Evolutionary conservation across 2,797 vertebrate genomes (phyloP), one percentile per base, ranked within the genome.

Genomic region (Sebastes dallii): DNA sequence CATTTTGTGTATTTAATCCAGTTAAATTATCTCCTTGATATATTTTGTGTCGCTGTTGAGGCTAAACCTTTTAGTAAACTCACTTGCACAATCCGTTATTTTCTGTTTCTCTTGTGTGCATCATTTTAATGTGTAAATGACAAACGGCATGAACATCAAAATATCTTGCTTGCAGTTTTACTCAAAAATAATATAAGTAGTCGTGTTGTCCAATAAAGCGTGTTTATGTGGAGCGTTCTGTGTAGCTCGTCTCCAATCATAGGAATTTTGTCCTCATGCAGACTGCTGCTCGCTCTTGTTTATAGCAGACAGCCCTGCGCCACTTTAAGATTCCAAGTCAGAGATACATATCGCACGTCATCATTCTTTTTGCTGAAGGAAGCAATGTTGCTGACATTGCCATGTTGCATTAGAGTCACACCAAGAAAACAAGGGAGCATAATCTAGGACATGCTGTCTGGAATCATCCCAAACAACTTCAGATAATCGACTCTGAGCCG

Each of bases 331-430:
- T 89, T 82, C 86, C 78, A 87, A 86, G 88, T 85, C 90, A 77
- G 88, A 89, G 92, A 94, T 95, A 88, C 87, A 91, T 93, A 93
- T 94, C 89, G 87, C 83, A 82, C 94, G 93, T 95, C 94, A 95
- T 95, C 92, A 89, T 94, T 94, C 89, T 94, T 94, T 95, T 90
- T 94, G 94, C 94, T 95, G 94, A 94, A 94, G 92, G 92, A 95
- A 88, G 94, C 92, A 92, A 88, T 84, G 91, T 92, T 91, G 89
- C 89, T 93, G 92, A 92, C 87, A 82, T 88, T 94, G 95, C 92
- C 95, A 94, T 81, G 92, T 92, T 93, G 91, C 91, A 94, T 95
- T 94, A 95, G 80, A 91, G 86, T 96, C 95, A 94, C 90, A 72
- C 87, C 73, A 80, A 86, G 92, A 93, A 94, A 94, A 95, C 89